phyloP scores from a whole-genome alignment of 2,888 invertebrate species.

The Scotopteryx bipunctaria region DNA sequence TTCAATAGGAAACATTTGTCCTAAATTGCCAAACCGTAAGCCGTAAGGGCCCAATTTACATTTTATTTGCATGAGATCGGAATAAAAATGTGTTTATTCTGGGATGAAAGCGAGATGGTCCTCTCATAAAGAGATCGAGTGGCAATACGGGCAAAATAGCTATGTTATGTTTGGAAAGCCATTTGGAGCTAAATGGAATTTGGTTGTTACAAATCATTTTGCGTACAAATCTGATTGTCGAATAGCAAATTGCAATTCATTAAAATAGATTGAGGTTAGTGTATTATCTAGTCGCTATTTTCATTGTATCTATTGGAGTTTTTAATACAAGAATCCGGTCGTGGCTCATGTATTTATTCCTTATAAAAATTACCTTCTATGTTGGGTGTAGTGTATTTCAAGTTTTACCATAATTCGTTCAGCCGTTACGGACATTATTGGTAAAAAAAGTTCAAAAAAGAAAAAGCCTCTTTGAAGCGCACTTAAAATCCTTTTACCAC shows the following conservation, averaged over 20 bases:
- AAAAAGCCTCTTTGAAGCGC: too few relatives aligned
- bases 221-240: background rate
- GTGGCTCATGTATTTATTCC: too few relatives aligned
- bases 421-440: too few relatives aligned
- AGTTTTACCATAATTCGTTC: too few relatives aligned
- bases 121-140: conserved; percentile 66
- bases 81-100: conserved; percentile 80
- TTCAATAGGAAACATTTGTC: conserved; percentile 76
- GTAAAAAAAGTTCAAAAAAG: too few relatives aligned
- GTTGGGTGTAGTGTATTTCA: too few relatives aligned
- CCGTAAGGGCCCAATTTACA: conserved; percentile 75
- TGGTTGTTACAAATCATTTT: conserved; percentile 39
- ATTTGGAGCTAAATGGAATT: conserved; percentile 57
- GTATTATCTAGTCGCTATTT: background rate
- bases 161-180: conserved; percentile 53
- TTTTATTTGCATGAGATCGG: conserved; percentile 77
- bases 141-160: conserved; percentile 61
- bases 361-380: too few relatives aligned
- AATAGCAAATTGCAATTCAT: background rate
- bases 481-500: too few relatives aligned
- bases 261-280: background rate
- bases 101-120: conserved; percentile 67
- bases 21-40: conserved; percentile 73
- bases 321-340: too few relatives aligned
- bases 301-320: background rate